Percentiles rank a stretch among this genome's conserved stretches.
Conservation (phyloP, 2,113 vertebrate species). For the Athene noctua region DNA sequence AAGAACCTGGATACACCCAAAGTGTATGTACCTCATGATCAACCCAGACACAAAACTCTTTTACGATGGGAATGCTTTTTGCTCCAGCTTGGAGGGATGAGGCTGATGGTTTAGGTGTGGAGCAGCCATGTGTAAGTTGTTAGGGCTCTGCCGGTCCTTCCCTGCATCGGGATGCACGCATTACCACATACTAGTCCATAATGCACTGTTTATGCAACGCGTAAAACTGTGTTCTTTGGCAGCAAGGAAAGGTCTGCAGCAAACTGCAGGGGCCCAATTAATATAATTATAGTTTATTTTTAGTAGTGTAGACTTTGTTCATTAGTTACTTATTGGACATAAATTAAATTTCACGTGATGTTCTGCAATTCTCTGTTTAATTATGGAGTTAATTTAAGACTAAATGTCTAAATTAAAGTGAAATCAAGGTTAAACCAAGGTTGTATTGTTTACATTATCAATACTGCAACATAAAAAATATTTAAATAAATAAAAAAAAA, state of each 20-base stretch:
- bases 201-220: background rate
- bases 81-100: background rate
- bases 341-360: constrained; percentile 67
- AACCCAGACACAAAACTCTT: background rate
- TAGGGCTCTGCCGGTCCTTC: background rate
- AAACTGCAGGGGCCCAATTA: constrained; percentile 68
- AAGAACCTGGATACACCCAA: background rate
- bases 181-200: constrained; percentile 8
- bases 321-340: constrained; percentile 67
- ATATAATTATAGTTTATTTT: constrained; percentile 70
- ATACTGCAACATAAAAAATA: constrained; percentile 20
- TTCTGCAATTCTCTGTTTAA: constrained; percentile 58
- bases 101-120: background rate
- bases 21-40: background rate
- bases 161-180: background rate
- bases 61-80: background rate
- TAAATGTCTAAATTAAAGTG: constrained; percentile 52
- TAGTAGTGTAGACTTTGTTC: constrained; percentile 66
- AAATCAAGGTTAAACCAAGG: constrained; percentile 56
- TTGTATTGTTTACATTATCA: constrained; percentile 11
- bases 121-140: constrained; percentile 6
- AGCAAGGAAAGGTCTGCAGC: constrained; percentile 56
- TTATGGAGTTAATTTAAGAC: constrained; percentile 54
- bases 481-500: background rate
- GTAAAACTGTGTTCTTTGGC: constrained; percentile 51